These are phyloP conservation scores for Drosophila subpulchrella DNA, from an alignment of 1,140 invertebrate species.

Conservation along the genomic window DNA sequence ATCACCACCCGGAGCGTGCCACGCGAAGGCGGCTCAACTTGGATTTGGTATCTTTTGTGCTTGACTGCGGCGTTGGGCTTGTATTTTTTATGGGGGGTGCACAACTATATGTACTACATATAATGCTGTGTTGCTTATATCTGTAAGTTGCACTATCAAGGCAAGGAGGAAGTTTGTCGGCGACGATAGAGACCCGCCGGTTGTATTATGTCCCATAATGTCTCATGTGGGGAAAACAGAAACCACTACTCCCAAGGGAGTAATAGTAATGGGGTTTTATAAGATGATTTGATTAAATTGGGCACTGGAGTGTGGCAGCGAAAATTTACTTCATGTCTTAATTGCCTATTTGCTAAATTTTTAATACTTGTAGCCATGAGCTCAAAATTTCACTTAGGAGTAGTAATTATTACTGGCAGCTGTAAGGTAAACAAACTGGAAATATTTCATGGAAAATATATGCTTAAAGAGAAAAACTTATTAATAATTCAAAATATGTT, in stretches of 20 bases:
- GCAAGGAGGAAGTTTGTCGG: conserved; percentile 62
- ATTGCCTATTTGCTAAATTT: background rate
- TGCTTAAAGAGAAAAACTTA: background rate
- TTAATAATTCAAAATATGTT: too few species aligned
- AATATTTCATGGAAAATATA: background rate
- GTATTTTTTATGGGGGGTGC: conserved; percentile 27
- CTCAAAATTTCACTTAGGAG: background rate
- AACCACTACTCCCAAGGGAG: background rate
- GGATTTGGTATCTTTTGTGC: conserved; percentile 43
- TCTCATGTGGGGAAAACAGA: background rate
- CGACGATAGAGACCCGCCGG: conserved; percentile 42
- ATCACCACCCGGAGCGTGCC: conserved; percentile 64
- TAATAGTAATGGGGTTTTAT: background rate
- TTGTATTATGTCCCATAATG: conserved; percentile 21
- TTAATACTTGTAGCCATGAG: background rate
- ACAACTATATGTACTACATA: conserved; percentile 19
- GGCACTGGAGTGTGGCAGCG: background rate
- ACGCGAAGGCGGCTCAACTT: conserved; percentile 49
- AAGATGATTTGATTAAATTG: background rate
- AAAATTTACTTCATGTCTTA: background rate
- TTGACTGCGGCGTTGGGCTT: conserved; percentile 39
- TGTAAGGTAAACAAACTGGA: background rate
- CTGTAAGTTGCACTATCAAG: conserved; percentile 59
- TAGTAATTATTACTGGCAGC: background rate
- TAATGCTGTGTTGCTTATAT: conserved; percentile 33